Base-by-base conservation (phyloP, 2,888 invertebrate species). In the Callinectes sapidus region DNA sequence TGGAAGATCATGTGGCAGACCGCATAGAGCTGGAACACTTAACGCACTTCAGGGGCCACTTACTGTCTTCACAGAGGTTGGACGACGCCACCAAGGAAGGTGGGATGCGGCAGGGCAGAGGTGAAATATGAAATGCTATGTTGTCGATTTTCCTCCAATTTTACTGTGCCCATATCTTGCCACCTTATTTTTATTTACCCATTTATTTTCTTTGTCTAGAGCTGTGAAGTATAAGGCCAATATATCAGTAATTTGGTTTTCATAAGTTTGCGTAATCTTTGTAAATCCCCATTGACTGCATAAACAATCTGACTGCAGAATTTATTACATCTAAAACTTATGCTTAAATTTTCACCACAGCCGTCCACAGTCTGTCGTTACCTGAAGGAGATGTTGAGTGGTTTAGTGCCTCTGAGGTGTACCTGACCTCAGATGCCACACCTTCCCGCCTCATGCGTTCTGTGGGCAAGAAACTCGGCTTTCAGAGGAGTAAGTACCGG, bases 321-420 rank as follows among this genome's bases (percentile, higher is more conserved):
- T 28, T 10, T 28, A 28, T n/a, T n/a, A 28, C 2, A 6, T 28
- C 28, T n/a, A 71, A 28, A 71, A 71, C 71, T 71, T 6, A 71
- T 81, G 81, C 35, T 16, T 16, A 61, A 32, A 14, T 81, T 81
- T 81, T 81, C n/a, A n/a, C 28, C 13, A 14, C 95, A 97, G 97
- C 97, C 87, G 95, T 97, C 32, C 97, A 97, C 95, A 96, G 96
- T 54, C 96, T 97, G 94, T 96, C 96, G 90, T 97, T 97, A 95
- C 95, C 96, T 23, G 97, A 97, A 94, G 97, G 97, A 95, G 97
- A 97, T 95, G 96, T 97, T 61, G 97, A 97, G 95, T 97, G 97
- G 97, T 96, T 96, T 95, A 96, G 96, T 18, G 96, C 96, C 66
- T 96, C 96, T 94, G 97, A 97, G 95, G 96, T 97, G 23, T 96